Evolutionary conservation across 2,113 vertebrate genomes (phyloP), one percentile per base, ranked within the genome.

Genomic region (Beaufortia kweichowensis): DNA sequence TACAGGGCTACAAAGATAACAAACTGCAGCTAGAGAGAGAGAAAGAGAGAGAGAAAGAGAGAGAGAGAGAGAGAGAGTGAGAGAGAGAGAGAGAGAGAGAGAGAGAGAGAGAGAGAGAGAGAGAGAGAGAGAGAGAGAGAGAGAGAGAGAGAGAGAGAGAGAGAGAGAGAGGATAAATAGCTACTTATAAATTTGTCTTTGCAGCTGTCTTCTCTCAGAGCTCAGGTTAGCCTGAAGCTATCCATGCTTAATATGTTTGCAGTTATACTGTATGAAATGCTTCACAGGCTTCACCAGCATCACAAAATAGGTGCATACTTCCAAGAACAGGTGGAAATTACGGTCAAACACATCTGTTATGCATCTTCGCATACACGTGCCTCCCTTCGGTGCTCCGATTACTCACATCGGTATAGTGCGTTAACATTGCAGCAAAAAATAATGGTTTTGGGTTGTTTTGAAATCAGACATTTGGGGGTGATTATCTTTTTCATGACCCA

Each of bases 401-500:
- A 48, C 83, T 82, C 62, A 83, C 79, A 70, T 63, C 59, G 24
- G 50, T 29, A 63, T 61, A 66, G 2, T 43, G 73, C 62, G 75
- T 81, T 82, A 76, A 68, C 53, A 55, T 56, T 39, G 79, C 69
- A 82, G 84, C 79, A 83, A 9, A 60, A 31, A 66, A 11, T 83
- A 79, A 75, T 78, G 57, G 43, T 67, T 71, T 69, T 75, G 15
- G 78, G 85, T 79, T 83, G 76, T 85, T 86, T 81, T 81, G 79
- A 66, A 80, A 82, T 72, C 59, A 39, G 83, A 28, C 87, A 77
- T 76, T 53, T 68, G 73, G 61, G 77, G 70, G 85, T 87, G 84
- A 90, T 90, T 85, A 87, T 77, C 23, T 90, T 89, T 87, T 92
- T 92, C 90, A 92, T 90, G 82, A 86, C 75, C 80, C 83, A 87